Percentiles rank a stretch among this genome's conserved stretches.
phyloP scores from a whole-genome alignment of 2,113 vertebrate genomes.

The Ginglymostoma cirratum region DNA sequence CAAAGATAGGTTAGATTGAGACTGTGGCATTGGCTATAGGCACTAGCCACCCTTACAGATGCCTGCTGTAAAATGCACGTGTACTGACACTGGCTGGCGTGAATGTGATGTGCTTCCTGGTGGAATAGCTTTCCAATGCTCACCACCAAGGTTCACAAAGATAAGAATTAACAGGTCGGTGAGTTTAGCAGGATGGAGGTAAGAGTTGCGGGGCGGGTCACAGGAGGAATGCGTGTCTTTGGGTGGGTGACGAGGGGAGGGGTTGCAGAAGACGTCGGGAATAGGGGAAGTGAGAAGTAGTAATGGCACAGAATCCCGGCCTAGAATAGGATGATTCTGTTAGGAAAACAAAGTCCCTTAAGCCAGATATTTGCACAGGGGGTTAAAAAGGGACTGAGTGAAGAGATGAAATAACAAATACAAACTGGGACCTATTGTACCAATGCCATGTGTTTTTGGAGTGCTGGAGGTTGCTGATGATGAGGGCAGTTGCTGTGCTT shows the following conservation, averaged over 20 bases:
- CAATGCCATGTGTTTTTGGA: background rate
- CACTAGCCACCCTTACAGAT: background rate
- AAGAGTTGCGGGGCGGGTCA: background rate
- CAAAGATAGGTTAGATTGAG: too few species aligned
- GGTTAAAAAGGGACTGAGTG: background rate
- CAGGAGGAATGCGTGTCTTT: background rate
- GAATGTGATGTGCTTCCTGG: background rate
- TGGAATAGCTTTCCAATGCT: background rate
- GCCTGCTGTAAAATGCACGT: background rate
- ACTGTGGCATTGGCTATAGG: background rate
- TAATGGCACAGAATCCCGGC: background rate
- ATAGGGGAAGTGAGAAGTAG: background rate
- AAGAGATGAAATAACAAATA: background rate
- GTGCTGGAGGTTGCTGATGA: background rate
- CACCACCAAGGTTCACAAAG: background rate
- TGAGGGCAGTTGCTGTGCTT: background rate
- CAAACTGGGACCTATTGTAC: background rate
- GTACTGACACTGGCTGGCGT: too few species aligned
- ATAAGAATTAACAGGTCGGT: background rate
- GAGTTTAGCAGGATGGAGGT: too few species aligned
- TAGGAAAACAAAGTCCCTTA: background rate
- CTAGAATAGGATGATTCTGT: background rate
- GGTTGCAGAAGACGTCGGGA: background rate
- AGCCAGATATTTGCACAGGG: background rate
- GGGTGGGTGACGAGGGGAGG: background rate